These are phyloP conservation scores for Phrynosoma blainvillii DNA, from an alignment of 2,113 vertebrate species.

Conservation along the genomic window DNA sequence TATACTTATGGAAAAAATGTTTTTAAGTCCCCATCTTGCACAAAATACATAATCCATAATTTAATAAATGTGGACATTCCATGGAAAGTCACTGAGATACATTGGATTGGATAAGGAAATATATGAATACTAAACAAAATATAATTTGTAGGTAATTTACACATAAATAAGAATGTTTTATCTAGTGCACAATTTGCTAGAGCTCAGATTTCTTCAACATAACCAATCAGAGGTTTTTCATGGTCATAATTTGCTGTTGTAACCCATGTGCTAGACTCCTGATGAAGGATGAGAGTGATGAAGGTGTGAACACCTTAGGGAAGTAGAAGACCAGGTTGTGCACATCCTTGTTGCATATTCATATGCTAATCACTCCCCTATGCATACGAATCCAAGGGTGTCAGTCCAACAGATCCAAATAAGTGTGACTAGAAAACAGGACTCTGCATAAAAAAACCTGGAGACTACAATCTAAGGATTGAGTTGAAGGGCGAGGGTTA, in stretches of 20 bases:
- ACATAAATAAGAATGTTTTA: constrained; percentile 66
- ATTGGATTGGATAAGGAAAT: constrained; percentile 70
- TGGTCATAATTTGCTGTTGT: neutral
- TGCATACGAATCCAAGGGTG: neutral
- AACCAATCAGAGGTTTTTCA: neutral
- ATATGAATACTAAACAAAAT: constrained; percentile 61
- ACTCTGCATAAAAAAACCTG: neutral
- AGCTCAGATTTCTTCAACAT: constrained; percentile 47
- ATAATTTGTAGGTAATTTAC: constrained; percentile 68
- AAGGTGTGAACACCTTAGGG: constrained; percentile 1
- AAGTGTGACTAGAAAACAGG: too few relatives aligned
- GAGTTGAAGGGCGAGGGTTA: neutral
- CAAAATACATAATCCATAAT: constrained; percentile 80
- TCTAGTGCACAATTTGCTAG: constrained; percentile 61
- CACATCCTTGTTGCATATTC: neutral
- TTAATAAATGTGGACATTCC: constrained; percentile 78
- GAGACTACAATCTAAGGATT: neutral
- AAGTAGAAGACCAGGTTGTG: neutral
- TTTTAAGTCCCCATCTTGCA: constrained; percentile 72
- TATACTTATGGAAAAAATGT: constrained; percentile 77
- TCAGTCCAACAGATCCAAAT: neutral
- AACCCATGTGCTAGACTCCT: neutral
- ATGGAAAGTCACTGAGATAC: constrained; percentile 71
- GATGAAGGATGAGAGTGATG: neutral
- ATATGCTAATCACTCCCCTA: neutral